Evolutionary conservation across 2,113 vertebrate species (phyloP).

Genomic region (Passer montanus): DNA sequence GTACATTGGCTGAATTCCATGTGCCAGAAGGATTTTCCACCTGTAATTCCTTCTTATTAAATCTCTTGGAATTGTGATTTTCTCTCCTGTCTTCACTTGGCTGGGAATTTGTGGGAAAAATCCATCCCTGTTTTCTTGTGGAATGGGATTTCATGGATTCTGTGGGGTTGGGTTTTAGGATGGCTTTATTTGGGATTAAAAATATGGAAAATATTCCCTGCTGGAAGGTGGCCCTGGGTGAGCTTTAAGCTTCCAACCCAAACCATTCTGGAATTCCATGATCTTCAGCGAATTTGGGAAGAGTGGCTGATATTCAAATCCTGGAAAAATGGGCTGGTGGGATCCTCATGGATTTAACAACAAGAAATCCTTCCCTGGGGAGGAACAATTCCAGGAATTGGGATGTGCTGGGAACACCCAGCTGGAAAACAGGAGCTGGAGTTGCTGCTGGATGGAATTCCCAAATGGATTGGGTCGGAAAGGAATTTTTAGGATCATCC

Average conservation of each 20-base stretch:
- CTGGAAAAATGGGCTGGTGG: neutral
- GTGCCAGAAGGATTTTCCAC: neutral
- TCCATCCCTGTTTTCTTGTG: rapidly evolving
- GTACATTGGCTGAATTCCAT: neutral
- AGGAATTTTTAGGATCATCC: neutral
- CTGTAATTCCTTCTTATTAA: slow-evolving; percentile 51
- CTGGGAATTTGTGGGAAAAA: neutral
- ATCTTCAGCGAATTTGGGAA: neutral
- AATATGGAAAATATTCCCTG: neutral
- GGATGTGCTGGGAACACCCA: neutral
- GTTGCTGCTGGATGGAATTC: neutral
- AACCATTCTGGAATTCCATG: rapidly evolving
- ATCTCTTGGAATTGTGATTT: neutral
- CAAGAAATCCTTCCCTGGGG: neutral
- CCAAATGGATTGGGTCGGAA: neutral
- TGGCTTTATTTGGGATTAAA: neutral
- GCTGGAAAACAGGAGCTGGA: neutral
- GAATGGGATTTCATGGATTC: neutral
- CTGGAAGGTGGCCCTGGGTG: neutral
- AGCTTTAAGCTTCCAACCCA: neutral
- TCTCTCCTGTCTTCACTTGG: neutral
- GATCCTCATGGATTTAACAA: neutral
- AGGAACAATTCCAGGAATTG: neutral
- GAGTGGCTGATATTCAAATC: neutral
- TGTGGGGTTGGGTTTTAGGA: neutral